Evolutionary conservation across 2,797 vertebrate genomes (phyloP).

Genomic region (Tolypeutes matacus): DNA sequence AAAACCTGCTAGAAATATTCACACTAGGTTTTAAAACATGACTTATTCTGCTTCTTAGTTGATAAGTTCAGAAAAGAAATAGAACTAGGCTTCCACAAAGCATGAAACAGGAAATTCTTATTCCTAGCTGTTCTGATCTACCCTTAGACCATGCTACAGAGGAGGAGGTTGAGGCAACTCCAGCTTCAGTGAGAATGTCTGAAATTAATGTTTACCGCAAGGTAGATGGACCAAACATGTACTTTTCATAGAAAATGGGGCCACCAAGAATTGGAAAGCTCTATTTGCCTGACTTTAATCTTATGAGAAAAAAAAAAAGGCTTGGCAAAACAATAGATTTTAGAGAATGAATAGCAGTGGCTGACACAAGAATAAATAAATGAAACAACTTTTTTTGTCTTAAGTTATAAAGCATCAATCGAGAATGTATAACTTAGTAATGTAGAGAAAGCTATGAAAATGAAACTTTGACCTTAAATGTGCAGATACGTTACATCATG

Average conservation of each 20-base stretch:
- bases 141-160: too few relatives aligned
- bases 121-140: not conserved
- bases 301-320: not conserved
- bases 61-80: not conserved
- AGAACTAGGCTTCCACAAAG: not conserved
- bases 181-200: not conserved
- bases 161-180: not conserved
- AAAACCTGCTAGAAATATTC: not conserved
- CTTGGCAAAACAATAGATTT: not conserved
- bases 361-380: not conserved
- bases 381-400: not conserved
- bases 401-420: not conserved
- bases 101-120: not conserved
- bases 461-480: not conserved
- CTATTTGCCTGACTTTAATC: not conserved
- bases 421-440: not conserved
- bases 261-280: not conserved
- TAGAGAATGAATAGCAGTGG: not conserved
- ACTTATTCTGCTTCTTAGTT: not conserved
- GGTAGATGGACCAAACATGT: not conserved
- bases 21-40: not conserved
- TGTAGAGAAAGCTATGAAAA: not conserved
- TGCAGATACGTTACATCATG: not conserved
- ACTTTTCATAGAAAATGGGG: not conserved
- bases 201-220: not conserved